Percentiles rank a stretch among this genome's conserved stretches.
These are phyloP conservation scores for Marmota monax DNA, from an alignment of 2,113 vertebrate genomes.

Conservation along the genomic window DNA sequence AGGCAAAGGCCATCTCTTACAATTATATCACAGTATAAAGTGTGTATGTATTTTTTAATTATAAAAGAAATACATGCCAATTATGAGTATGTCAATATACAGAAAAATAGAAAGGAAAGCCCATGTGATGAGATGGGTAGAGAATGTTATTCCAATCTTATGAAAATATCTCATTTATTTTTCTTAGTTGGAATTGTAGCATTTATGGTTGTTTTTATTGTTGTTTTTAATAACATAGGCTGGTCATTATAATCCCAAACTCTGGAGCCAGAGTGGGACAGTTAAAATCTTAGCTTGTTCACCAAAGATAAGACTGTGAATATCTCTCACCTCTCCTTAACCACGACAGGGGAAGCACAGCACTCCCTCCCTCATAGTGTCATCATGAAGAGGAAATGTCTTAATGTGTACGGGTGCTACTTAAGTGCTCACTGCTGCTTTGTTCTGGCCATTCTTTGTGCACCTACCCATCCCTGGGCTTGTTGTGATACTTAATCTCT, in stretches of 20 bases:
- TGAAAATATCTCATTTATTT: not conserved
- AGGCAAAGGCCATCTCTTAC: not conserved
- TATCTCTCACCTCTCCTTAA: not conserved
- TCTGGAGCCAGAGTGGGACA: not conserved
- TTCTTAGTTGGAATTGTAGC: not conserved
- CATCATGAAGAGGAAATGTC: not conserved
- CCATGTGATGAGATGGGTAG: not conserved
- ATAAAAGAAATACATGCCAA: conserved; percentile 60
- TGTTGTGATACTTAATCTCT: not conserved
- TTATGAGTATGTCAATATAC: not conserved
- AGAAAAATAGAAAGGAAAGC: not conserved
- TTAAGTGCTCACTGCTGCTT: not conserved
- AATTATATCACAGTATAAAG: not conserved
- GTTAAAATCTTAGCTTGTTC: not conserved
- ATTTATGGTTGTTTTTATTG: not conserved
- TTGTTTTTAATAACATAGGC: too few relatives aligned
- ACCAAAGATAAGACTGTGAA: not conserved
- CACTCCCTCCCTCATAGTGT: not conserved
- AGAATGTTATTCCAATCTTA: conserved; percentile 47
- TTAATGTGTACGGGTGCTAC: too few relatives aligned
- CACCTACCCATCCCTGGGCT: not conserved
- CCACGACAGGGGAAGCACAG: not conserved
- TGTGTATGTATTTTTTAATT: not conserved
- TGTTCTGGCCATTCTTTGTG: not conserved
- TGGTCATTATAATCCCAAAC: not conserved